Conservation (phyloP, 2,113 vertebrate species). For the Gallinago paraguaiae region DNA sequence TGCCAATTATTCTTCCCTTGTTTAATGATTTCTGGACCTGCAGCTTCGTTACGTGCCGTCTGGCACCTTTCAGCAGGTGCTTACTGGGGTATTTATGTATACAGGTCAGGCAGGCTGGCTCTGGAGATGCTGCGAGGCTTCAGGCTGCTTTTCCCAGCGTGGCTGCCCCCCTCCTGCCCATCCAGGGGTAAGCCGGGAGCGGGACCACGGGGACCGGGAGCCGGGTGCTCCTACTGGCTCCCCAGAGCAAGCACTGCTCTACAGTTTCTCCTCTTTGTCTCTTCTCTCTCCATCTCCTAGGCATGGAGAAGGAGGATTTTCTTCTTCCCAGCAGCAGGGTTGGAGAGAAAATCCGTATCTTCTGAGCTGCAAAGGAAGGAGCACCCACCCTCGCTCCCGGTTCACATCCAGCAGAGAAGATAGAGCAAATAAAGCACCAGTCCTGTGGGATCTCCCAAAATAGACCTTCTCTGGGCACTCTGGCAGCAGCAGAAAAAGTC, state of each 20-base stretch:
- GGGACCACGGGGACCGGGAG: rapidly evolving
- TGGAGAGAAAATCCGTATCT: not conserved
- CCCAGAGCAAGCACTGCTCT: rapidly evolving
- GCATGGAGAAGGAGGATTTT: not conserved
- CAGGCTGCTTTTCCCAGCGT: rapidly evolving
- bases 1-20: not conserved
- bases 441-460: not conserved
- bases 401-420: not conserved
- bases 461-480: not conserved
- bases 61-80: conserved; percentile 8
- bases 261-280: not conserved
- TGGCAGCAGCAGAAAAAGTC: not conserved
- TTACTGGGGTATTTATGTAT: not conserved
- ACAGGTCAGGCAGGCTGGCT: not conserved
- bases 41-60: not conserved
- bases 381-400: not conserved
- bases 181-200: rapidly evolving
- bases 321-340: not conserved
- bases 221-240: rapidly evolving
- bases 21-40: not conserved
- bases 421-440: not conserved
- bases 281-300: not conserved
- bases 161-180: rapidly evolving
- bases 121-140: not conserved
- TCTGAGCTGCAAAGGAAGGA: not conserved